Evolutionary conservation across 2,797 vertebrate genomes (phyloP).

Genomic region (Telmatherina bonti): DNA sequence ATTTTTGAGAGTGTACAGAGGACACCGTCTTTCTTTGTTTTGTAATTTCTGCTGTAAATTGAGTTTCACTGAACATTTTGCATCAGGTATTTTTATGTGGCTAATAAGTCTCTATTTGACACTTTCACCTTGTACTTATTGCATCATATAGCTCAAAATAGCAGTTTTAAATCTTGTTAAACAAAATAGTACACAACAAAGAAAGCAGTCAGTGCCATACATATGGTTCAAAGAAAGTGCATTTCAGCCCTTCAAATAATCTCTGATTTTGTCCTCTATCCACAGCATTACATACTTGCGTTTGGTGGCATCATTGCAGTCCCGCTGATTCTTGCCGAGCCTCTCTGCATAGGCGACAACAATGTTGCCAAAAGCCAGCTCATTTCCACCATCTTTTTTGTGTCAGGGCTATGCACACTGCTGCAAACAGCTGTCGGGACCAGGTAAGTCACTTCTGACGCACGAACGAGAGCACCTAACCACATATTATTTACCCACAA

Average conservation of each 20-base stretch:
- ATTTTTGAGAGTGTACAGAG: too few relatives aligned
- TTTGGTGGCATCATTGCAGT: constrained; percentile 87
- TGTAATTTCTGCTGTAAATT: too few relatives aligned
- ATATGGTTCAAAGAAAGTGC: neutral
- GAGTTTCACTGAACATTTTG: too few relatives aligned
- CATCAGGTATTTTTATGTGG: too few relatives aligned
- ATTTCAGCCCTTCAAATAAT: neutral
- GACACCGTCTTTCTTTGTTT: too few relatives aligned
- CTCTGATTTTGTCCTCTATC: neutral
- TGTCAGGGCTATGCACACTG: constrained; percentile 84
- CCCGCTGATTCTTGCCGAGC: constrained; percentile 85
- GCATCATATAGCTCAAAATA: too few relatives aligned
- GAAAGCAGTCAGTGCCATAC: neutral
- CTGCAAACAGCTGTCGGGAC: constrained; percentile 83
- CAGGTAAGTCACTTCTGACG: constrained; percentile 71
- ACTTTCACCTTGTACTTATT: too few relatives aligned
- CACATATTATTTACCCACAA: neutral
- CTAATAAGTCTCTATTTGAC: too few relatives aligned
- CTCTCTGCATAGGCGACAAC: constrained; percentile 84
- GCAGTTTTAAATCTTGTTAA: too few relatives aligned
- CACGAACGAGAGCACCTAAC: neutral
- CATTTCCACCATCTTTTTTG: constrained; percentile 87
- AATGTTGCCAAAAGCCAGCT: constrained; percentile 84
- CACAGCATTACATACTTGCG: constrained; percentile 86
- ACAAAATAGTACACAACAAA: too few relatives aligned